A percentile compares a stretch with the other conserved stretches of the same genome.
Conservation (phyloP, 2,113 vertebrate species). For the Apteryx owenii region DNA sequence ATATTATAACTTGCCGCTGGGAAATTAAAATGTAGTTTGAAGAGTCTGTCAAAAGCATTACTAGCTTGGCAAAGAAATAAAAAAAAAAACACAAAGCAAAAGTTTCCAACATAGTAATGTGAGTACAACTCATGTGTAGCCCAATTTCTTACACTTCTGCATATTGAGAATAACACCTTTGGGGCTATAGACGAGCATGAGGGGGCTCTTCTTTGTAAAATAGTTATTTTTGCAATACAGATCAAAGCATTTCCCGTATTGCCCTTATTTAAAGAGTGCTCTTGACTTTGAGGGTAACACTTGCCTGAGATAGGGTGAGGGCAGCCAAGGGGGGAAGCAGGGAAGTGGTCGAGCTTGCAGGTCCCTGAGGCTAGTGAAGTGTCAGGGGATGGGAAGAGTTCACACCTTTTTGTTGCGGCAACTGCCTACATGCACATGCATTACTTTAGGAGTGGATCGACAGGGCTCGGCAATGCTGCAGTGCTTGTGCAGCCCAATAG, state of each 20-base stretch:
- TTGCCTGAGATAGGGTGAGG: background rate
- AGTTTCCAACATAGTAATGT: background rate
- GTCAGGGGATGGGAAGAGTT: background rate
- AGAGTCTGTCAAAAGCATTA: background rate
- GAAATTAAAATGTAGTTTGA: background rate
- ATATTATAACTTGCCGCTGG: background rate
- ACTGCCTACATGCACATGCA: accelerated
- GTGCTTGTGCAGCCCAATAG: background rate
- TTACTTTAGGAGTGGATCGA: accelerated
- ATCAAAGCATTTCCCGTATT: background rate
- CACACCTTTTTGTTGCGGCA: background rate
- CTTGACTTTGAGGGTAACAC: constrained; percentile 6
- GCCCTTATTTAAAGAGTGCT: background rate
- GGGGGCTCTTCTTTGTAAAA: background rate
- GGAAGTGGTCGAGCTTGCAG: background rate
- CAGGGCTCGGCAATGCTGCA: background rate
- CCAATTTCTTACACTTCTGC: background rate
- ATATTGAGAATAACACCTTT: background rate
- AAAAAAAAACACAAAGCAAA: background rate
- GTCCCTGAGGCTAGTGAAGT: background rate
- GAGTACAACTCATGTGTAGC: background rate
- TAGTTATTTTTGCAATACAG: background rate
- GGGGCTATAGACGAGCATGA: background rate
- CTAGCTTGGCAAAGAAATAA: background rate
- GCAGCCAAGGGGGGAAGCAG: background rate